These are phyloP conservation scores for Diachasmimorpha longicaudata DNA, from an alignment of 1,140 invertebrate genomes.

Conservation along the genomic window DNA sequence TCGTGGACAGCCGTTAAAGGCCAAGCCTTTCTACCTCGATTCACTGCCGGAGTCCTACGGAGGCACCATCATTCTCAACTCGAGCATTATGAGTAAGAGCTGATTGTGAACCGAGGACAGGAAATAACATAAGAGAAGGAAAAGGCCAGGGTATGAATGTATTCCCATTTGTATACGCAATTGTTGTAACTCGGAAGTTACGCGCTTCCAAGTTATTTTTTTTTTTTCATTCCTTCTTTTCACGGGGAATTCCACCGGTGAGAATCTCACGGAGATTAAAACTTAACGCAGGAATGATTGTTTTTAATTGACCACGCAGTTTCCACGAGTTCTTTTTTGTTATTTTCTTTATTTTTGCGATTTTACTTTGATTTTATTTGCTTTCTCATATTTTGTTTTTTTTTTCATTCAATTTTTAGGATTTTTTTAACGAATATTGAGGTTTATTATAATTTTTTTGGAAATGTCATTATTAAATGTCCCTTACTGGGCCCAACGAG, in stretches of 20 bases:
- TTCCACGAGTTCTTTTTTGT: not conserved
- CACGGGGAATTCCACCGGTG: not conserved
- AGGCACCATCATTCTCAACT: not conserved
- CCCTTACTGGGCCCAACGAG: too few relatives aligned
- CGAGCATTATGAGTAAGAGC: not conserved
- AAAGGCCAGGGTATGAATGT: not conserved
- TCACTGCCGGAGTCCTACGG: slow-evolving; percentile 14
- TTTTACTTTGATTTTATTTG: not conserved
- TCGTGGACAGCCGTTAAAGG: slow-evolving; percentile 43
- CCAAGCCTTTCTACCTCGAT: slow-evolving; percentile 44
- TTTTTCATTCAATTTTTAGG: not conserved
- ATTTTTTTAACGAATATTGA: too few relatives aligned
- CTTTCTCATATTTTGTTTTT: not conserved
- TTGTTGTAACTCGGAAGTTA: not conserved
- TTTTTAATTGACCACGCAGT: not conserved
- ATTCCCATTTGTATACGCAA: not conserved
- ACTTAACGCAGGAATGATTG: slow-evolving; percentile 5
- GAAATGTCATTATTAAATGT: too few relatives aligned
- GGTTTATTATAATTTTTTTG: too few relatives aligned
- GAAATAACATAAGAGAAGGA: not conserved
- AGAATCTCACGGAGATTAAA: slow-evolving; percentile 1
- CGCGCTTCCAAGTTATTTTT: not conserved
- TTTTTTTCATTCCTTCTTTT: not conserved
- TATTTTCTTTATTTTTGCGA: not conserved
- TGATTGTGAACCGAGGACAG: not conserved